Conservation (phyloP, 2,797 vertebrate genomes). For the Linurgus olivaceus region DNA sequence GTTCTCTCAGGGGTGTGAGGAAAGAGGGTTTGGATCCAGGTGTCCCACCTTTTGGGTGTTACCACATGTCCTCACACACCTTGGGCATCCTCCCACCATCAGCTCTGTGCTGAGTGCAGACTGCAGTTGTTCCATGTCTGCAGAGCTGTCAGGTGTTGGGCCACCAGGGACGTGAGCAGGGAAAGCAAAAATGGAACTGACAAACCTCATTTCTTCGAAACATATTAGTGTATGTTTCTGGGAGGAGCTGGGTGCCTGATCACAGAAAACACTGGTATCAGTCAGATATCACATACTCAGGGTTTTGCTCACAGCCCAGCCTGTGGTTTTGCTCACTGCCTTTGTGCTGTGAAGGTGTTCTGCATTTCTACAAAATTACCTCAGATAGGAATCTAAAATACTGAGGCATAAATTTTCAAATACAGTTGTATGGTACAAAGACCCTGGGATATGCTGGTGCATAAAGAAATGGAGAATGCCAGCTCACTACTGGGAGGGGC, state of each 20-base stretch:
- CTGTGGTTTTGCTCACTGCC: neutral
- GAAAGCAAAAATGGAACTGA: neutral
- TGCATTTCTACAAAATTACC: neutral
- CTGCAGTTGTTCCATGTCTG: neutral
- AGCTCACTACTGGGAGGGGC: neutral
- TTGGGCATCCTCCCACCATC: neutral
- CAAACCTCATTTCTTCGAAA: neutral
- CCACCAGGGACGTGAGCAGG: rapidly evolving
- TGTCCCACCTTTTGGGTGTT: neutral
- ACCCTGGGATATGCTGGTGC: neutral
- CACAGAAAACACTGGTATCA: neutral
- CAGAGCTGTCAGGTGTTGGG: neutral
- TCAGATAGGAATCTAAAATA: neutral
- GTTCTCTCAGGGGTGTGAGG: neutral
- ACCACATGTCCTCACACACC: neutral
- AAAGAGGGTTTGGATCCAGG: neutral
- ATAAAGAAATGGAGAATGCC: neutral
- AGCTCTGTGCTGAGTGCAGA: neutral
- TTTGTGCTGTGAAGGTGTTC: neutral
- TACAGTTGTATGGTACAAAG: neutral
- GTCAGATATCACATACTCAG: neutral
- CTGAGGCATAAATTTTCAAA: neutral
- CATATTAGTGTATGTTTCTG: neutral
- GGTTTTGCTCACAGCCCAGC: neutral
- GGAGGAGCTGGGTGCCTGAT: neutral